phyloP scores from a whole-genome alignment of 2,113 vertebrate species.

The Bungarus multicinctus region DNA sequence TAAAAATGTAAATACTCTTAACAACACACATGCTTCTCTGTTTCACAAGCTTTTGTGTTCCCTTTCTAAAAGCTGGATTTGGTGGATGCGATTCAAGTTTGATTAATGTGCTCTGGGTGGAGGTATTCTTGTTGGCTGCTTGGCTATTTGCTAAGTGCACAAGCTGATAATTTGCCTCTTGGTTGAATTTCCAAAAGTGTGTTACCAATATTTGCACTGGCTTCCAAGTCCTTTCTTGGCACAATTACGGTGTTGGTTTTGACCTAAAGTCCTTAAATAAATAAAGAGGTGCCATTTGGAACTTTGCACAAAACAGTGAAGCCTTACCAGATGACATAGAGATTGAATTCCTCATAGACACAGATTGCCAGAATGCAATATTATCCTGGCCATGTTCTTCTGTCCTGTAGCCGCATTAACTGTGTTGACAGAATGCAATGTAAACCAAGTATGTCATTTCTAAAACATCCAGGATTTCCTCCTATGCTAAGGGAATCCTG shows the following conservation, averaged over 20 bases:
- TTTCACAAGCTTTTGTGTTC: not conserved
- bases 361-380: constrained; percentile 36
- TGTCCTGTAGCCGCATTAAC: constrained; percentile 22
- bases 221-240: not conserved
- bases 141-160: not conserved
- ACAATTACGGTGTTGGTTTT: not conserved
- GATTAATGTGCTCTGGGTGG: not conserved
- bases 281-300: constrained; percentile 13
- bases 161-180: not conserved
- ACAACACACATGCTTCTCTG: not conserved
- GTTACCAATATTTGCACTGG: not conserved
- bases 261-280: not conserved
- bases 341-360: constrained; percentile 23
- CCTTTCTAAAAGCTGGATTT: not conserved
- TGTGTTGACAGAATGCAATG: constrained; percentile 33
- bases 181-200: not conserved
- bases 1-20: not conserved
- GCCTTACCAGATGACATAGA: not conserved
- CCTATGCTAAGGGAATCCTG: constrained; percentile 18
- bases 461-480: constrained; percentile 29
- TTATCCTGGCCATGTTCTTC: constrained; percentile 19
- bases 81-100: not conserved
- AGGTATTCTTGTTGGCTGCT: not conserved
- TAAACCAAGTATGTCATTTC: constrained; percentile 30
- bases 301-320: constrained; percentile 21